Base-by-base conservation (phyloP, 1,140 invertebrate genomes). In the Eueides isabella region DNA sequence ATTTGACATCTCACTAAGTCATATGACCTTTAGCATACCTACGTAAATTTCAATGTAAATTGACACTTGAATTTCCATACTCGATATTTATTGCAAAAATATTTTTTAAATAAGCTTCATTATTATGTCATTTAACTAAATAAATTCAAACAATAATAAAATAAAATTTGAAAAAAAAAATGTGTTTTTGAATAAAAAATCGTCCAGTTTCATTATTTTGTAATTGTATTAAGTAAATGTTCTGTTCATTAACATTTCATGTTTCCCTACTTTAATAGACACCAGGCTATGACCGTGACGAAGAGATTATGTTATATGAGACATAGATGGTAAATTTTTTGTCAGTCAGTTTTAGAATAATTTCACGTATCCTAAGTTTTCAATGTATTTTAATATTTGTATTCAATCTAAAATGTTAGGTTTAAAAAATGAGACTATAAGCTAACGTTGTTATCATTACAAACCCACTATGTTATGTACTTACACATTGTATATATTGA, bases 11-110 rank as follows among this genome's bases (percentile, higher is more conserved):
- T n/a, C 48, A 48, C 41, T 48, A 55, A 55, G 48, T 11, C 19
- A 26, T 23, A 26, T 5, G 48, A 55, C 48, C 48, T 55, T 55
- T 55, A 55, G 48, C 41, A n/a, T 48, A 48, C 41, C 41, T 55
- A 55, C 48, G 48, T 55, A 55, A 23, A 55, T 55, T 55, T 55
- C 48, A 55, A 55, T 55, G 48, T 26, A 55, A 55, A 55, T 26
- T 55, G 2, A 55, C 23, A 4, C 23, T 55, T 55, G 26, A 55
- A 55, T 55, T 55, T 55, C 48, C 48, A 55, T 55, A 55, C 23
- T 26, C 16, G 2, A 23, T 48, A 19, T 48, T 38, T 38, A 38
- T 38, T 16, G 35, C 41, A 19, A 48, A 48, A 19, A 2, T 48
- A 48, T 48, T 23, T 48, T n/a, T 19, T 48, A 16, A 48, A 48